These are phyloP conservation scores for Actinopyga echinites DNA, from an alignment of 53 echinoderm and acorn worm genomes.

Conservation along the genomic window DNA sequence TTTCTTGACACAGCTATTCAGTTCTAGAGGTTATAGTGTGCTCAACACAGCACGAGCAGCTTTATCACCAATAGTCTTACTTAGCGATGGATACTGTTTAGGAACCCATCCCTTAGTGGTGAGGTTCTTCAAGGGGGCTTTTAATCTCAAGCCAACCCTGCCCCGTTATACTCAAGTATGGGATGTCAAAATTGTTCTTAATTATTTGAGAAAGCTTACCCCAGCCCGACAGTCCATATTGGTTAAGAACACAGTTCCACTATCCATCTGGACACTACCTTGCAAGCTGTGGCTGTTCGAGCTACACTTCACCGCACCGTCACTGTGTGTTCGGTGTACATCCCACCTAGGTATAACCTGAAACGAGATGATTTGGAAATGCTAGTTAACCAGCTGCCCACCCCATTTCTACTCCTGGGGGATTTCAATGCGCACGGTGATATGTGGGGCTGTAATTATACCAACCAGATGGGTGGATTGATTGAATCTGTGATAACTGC, in stretches of 20 bases:
- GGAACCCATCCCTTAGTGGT: constrained; percentile 48
- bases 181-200: constrained; percentile 41
- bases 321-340: too few relatives aligned
- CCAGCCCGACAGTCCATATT: not conserved
- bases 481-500: too few relatives aligned
- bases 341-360: too few relatives aligned
- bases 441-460: too few relatives aligned
- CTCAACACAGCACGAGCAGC: constrained; percentile 46
- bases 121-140: constrained; percentile 27
- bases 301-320: too few relatives aligned
- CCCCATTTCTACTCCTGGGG: too few relatives aligned
- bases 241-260: constrained; percentile 30
- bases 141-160: constrained; percentile 30
- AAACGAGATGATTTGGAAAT: too few relatives aligned
- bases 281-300: too few relatives aligned
- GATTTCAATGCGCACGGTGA: too few relatives aligned
- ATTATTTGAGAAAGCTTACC: constrained; percentile 2
- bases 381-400: too few relatives aligned
- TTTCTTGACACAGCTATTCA: constrained; percentile 24
- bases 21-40: constrained; percentile 35
- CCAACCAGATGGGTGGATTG: too few relatives aligned
- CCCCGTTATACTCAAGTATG: constrained; percentile 43
- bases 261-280: too few relatives aligned
- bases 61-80: constrained; percentile 32
- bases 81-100: constrained; percentile 5